phyloP scores from a whole-genome alignment of 2,797 vertebrate genomes.

The Myioborus melanocephalus region DNA sequence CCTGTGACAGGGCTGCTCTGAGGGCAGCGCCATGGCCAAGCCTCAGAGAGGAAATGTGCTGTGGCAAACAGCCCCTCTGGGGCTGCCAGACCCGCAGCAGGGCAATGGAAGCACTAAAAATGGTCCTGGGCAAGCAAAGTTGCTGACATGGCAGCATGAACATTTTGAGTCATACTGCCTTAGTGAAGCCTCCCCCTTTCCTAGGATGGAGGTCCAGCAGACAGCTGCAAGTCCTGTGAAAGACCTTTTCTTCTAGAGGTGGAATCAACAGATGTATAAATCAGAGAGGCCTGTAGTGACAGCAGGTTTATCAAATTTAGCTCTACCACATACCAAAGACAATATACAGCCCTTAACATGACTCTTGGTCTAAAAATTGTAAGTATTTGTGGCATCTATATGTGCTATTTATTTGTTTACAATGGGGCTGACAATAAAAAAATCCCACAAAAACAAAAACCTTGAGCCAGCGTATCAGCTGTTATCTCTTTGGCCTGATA shows the following conservation, averaged over 20 bases:
- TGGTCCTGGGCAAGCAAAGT: background rate
- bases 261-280: background rate
- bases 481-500: background rate
- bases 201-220: background rate
- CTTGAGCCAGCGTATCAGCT: background rate
- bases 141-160: background rate
- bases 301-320: background rate
- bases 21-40: background rate
- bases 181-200: background rate
- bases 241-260: background rate
- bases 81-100: background rate
- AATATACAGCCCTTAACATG: background rate
- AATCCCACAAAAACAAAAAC: rapidly evolving
- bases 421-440: background rate
- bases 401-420: background rate
- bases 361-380: background rate
- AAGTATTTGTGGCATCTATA: background rate
- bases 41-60: background rate
- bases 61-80: background rate
- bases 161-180: background rate
- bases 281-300: background rate
- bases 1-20: background rate
- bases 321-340: background rate
- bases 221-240: background rate
- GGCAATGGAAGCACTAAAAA: background rate